Percentiles rank a stretch among this genome's conserved stretches.
Evolutionary conservation across 2,888 invertebrate species (phyloP).

Genomic region (Mesochorus sp.): DNA sequence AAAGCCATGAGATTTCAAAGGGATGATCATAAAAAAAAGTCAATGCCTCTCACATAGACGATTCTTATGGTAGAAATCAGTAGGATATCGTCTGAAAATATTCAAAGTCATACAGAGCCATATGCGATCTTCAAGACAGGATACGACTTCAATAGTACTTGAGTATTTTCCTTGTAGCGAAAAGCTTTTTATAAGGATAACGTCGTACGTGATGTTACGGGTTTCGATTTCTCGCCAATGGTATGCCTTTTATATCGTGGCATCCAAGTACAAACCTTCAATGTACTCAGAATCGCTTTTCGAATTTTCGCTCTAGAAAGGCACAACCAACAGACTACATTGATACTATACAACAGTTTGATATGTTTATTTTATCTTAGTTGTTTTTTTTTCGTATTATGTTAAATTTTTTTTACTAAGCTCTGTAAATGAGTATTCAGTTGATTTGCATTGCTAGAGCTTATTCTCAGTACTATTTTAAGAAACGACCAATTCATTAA

Average conservation of each 20-base stretch:
- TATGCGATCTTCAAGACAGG: constrained; percentile 33
- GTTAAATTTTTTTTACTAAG: neutral
- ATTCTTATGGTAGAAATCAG: constrained; percentile 25
- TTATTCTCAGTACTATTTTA: neutral
- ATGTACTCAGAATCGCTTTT: constrained; percentile 39
- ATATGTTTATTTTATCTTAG: constrained; percentile 5
- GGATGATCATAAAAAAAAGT: neutral
- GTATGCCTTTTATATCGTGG: constrained; percentile 2
- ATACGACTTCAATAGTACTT: constrained; percentile 46
- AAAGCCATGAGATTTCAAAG: constrained; percentile 9
- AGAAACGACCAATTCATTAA: neutral
- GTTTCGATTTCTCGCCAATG: constrained; percentile 49
- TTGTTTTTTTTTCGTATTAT: neutral
- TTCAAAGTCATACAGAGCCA: constrained; percentile 46
- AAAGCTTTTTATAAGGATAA: constrained; percentile 50
- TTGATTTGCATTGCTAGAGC: too few species aligned
- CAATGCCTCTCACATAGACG: neutral
- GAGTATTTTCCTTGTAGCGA: constrained; percentile 47
- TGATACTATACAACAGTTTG: neutral
- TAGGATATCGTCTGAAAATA: constrained; percentile 45
- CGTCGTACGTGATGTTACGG: constrained; percentile 33
- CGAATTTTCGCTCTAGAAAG: constrained; percentile 24
- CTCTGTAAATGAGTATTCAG: constrained; percentile 2
- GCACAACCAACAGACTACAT: constrained; percentile 15
- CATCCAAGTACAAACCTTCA: constrained; percentile 31